Percentiles rank a stretch among this genome's conserved stretches.
These are phyloP conservation scores for Branchinecta sandiegonensis DNA, from an alignment of 2,888 invertebrate genomes.

Conservation along the genomic window DNA sequence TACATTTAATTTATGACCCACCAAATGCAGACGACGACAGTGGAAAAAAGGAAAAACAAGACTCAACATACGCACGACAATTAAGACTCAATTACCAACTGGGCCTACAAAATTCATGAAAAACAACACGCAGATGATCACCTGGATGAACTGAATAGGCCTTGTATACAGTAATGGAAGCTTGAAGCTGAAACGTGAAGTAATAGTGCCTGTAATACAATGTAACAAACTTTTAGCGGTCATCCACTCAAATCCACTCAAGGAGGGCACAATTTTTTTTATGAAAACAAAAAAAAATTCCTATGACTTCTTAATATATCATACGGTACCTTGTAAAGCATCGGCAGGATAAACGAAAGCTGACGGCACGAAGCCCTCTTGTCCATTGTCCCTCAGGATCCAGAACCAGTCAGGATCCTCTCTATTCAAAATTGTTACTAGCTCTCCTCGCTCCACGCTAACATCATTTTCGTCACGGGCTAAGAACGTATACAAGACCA, in stretches of 20 bases:
- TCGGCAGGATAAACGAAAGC: conserved; percentile 84
- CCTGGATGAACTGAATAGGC: not conserved
- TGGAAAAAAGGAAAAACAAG: no score
- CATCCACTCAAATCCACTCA: no score
- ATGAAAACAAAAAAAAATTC: conserved; percentile 18
- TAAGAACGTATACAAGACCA: conserved; percentile 81
- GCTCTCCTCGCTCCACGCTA: conserved; percentile 80
- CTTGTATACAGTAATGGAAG: no score
- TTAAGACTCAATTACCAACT: no score
- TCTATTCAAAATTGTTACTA: conserved; percentile 85
- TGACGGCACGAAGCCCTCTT: conserved; percentile 89
- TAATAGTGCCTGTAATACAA: no score
- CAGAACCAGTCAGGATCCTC: conserved; percentile 96
- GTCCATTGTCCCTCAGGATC: conserved; percentile 80
- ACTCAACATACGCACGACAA: no score
- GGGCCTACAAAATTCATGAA: no score
- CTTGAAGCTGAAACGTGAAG: no score
- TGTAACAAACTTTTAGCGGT: not conserved
- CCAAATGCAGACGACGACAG: no score
- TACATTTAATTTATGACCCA: no score
- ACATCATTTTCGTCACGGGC: conserved; percentile 88
- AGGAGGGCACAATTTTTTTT: conserved; percentile 22
- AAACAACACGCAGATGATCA: not conserved
- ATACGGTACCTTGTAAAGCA: conserved; percentile 47
- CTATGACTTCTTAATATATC: not conserved